These are phyloP conservation scores for Tholera decimalis DNA, from an alignment of 2,888 invertebrate genomes.

Conservation along the genomic window DNA sequence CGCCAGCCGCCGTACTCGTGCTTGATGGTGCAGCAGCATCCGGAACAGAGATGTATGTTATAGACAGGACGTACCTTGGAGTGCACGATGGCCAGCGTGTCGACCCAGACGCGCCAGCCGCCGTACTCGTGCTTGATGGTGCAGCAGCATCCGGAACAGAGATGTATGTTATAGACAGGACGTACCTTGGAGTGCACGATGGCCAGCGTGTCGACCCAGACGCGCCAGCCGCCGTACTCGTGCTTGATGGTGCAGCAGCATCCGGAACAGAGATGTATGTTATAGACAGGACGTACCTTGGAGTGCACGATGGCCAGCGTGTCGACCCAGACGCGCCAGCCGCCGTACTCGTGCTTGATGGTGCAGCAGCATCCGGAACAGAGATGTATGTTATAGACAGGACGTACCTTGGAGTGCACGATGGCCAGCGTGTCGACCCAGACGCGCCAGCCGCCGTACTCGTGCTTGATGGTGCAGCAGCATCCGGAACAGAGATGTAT, in stretches of 20 bases:
- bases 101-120: constrained; percentile 99
- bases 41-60: constrained; percentile 99
- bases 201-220: constrained; percentile 99
- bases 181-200: constrained; percentile 99
- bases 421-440: constrained; percentile 99
- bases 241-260: constrained; percentile 99
- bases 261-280: constrained; percentile 98
- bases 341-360: constrained; percentile 99
- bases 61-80: too few relatives aligned
- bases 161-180: too few relatives aligned
- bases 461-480: constrained; percentile 99
- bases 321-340: constrained; percentile 99
- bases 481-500: constrained; percentile 99
- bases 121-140: constrained; percentile 99
- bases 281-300: too few relatives aligned
- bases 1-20: constrained; percentile 99
- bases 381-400: too few relatives aligned
- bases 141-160: constrained; percentile 98
- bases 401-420: constrained; percentile 99
- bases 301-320: constrained; percentile 99
- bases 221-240: constrained; percentile 99
- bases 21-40: constrained; percentile 99
- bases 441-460: constrained; percentile 99
- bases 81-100: constrained; percentile 99
- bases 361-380: constrained; percentile 99